Percentiles rank a stretch among this genome's conserved stretches.
phyloP scores from a whole-genome alignment of 2,888 invertebrate species.

The Tipula confusa region DNA sequence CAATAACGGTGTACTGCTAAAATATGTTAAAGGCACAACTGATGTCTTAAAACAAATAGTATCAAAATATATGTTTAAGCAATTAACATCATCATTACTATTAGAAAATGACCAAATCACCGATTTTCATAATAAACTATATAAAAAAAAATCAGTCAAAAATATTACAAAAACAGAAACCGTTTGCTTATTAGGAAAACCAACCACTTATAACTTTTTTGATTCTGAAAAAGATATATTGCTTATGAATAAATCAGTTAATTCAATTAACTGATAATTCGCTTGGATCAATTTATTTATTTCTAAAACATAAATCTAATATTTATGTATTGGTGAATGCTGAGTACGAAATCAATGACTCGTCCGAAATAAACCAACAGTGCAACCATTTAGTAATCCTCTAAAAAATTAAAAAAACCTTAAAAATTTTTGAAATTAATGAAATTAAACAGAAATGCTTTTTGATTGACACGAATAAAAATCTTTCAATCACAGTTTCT shows the following conservation, averaged over 20 bases:
- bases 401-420: neutral
- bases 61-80: slow-evolving; percentile 10
- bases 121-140: neutral
- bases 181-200: neutral
- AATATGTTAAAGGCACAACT: neutral
- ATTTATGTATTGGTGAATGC: neutral
- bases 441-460: neutral
- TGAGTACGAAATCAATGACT: neutral
- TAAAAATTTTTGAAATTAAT: neutral
- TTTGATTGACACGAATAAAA: neutral
- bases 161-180: neutral
- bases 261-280: neutral
- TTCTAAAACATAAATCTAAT: neutral
- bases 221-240: neutral
- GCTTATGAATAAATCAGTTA: neutral
- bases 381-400: neutral
- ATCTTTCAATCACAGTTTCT: neutral
- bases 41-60: slow-evolving; percentile 27
- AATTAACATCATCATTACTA: neutral
- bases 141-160: neutral
- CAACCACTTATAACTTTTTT: no score
- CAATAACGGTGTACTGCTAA: neutral
- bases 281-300: neutral
- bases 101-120: neutral
- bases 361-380: neutral